Base-by-base conservation (phyloP, 2,113 vertebrate species). In the Halichoerus grypus region DNA sequence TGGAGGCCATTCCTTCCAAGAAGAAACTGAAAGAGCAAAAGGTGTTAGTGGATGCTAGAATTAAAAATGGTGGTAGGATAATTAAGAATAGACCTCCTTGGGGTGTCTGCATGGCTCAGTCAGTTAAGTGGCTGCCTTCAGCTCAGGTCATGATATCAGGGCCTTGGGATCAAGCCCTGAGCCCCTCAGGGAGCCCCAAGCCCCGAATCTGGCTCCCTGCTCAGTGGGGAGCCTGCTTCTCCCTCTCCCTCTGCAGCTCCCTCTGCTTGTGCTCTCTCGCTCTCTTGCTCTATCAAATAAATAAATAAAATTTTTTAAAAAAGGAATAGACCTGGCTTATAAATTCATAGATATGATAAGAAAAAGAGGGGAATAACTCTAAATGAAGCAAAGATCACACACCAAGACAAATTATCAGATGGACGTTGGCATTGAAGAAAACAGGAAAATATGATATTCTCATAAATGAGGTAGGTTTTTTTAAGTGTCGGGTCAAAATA, bases 21-120 rank as follows among this genome's bases (percentile, higher is more conserved):
- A 95, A 93, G 51, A 95, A 92, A 83, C 67, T 74, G 65, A 94
- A 96, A 94, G 14, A 93, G 19, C 26, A 93, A 31, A 33, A 80
- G 13, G 19, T 65, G 6, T 83, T 85, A 86, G 28, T 72, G 53
- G 59, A 77, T 2, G 59, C 67, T 67, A 86, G 65, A 91, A 95
- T 86, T 85, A 82, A 97, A 98, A 96, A 67, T 21, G 95, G 55
- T 76, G 7, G 11, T 63, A 72, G 21, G 4, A 81, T 63, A 88
- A 96, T 46, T 71, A 77, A 89, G 42, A 97, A 88, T 53, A 89
- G 63, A 31, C 57, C 9, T 69, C 26, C 24, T 28, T 28, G 28
- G 63, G 63, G 28, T 5, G 13, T 28, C 28, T 65, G 28, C 4
- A 13, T 31, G 28, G 63, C 28, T 15, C 28, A 31, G 61, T 65